Evolutionary conservation across 2,888 invertebrate genomes (phyloP).

Genomic region (Microctonus aethiopoides): DNA sequence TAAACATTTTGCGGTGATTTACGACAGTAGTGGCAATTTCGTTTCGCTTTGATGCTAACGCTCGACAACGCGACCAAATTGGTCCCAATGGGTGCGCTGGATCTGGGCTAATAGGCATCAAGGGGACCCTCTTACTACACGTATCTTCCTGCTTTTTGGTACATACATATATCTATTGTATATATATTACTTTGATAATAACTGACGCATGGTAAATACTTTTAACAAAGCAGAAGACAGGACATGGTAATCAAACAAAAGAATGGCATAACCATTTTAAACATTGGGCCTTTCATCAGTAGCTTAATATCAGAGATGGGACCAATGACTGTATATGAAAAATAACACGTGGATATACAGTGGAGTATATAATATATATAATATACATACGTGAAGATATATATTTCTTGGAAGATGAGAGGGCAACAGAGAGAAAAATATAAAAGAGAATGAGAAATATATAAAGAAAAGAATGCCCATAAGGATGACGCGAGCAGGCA

Average conservation of each 20-base stretch:
- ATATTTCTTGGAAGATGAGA: constrained; percentile 22
- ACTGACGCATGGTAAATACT: neutral
- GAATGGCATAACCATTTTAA: neutral
- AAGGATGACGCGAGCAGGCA: constrained; percentile 40
- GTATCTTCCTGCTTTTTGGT: neutral
- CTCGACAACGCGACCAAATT: constrained; percentile 48
- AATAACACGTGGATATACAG: constrained; percentile 26
- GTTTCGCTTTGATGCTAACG: constrained; percentile 48
- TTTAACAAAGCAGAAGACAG: neutral
- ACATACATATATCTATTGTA: neutral
- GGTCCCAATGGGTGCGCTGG: constrained; percentile 42
- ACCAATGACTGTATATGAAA: neutral
- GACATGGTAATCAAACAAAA: neutral
- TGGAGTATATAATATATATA: no score
- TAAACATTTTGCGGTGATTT: constrained; percentile 47
- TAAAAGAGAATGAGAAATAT: neutral
- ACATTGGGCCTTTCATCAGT: neutral
- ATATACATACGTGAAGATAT: neutral
- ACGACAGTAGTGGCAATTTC: constrained; percentile 47
- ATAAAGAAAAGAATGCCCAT: constrained; percentile 9
- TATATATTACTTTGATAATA: neutral
- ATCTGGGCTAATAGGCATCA: constrained; percentile 32
- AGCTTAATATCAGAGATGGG: neutral
- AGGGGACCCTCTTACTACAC: neutral
- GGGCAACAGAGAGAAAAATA: no score